Base-by-base conservation (phyloP, 2,888 invertebrate species). In the Cephus spinipes region DNA sequence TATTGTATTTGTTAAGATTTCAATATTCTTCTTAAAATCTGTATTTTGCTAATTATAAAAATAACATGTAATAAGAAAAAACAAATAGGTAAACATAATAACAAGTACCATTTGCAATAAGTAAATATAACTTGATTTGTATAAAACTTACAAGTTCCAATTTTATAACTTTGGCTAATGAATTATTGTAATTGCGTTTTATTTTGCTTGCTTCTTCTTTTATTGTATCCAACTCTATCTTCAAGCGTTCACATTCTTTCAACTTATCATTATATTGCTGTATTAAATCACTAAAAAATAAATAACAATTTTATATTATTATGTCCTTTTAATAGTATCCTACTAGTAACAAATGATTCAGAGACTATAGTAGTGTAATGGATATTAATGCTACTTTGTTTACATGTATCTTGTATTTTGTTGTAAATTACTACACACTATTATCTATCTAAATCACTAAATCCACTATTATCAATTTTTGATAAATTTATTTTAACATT, bases 261-360 rank as follows among this genome's bases (percentile, higher is more conserved):
- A 86, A 30, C 73, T 87, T 88, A 73, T 88, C 87, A 74, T 84
- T 86, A 69, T 87, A 88, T 33, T 86, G 85, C 36, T 83, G 82
- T 78, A 89, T 86, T 33, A 90, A 77, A 36, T 85, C 82, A n/a
- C 89, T 89, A 71, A 74, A 84, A 35, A 84, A 35, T 1, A 86
- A 30, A 75, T 40, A 75, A 32, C 36, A 40, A 35, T 40, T 40
- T 40, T 23, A 40, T 15, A 40, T 40, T 23, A 40, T 40, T 40
- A 40, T 15, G 23, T 40, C 15, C 15, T 40, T 4, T 40, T 40
- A 15, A 40, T 15, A 40, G 12, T 15, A 40, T 40, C 15, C 12
- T 12, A 36, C 12, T 36, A 36, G 4, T 36, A 36, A 36, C 36
- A 36, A 12, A 36, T 36, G 4, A 40, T 15, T 40, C 1, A 15